Conservation (phyloP, 2,888 invertebrate species). For the Sesia bembeciformis region DNA sequence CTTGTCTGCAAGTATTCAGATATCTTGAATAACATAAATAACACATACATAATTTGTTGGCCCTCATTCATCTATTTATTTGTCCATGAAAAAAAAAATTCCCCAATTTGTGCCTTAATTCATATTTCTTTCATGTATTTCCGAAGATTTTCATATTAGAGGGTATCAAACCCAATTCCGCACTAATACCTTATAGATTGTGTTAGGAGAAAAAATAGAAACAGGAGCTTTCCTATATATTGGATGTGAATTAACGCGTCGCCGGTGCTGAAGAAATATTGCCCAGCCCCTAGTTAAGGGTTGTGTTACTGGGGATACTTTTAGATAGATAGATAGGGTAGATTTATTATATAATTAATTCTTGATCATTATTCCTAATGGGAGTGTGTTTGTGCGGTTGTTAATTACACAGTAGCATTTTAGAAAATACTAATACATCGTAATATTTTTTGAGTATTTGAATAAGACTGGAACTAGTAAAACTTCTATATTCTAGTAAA, state of each 20-base stretch:
- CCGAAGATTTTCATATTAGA: background rate
- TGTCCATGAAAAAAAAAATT: background rate
- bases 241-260: conserved; percentile 4
- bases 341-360: too few relatives aligned
- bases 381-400: too few relatives aligned
- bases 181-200: background rate
- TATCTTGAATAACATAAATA: too few relatives aligned
- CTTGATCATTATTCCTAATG: too few relatives aligned
- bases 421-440: too few relatives aligned
- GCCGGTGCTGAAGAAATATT: conserved; percentile 3
- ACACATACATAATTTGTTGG: too few relatives aligned
- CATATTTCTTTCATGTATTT: background rate
- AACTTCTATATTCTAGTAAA: too few relatives aligned
- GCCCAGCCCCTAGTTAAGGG: background rate
- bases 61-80: too few relatives aligned
- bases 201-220: conserved; percentile 1
- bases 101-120: background rate
- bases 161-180: background rate
- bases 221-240: conserved; percentile 4
- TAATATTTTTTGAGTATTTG: too few relatives aligned
- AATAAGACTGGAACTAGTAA: too few relatives aligned
- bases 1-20: too few relatives aligned
- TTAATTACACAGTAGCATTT: too few relatives aligned
- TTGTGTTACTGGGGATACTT: background rate
- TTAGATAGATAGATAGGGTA: background rate